Conservation (phyloP, 2,113 vertebrate genomes). For the Physeter macrocephalus region DNA sequence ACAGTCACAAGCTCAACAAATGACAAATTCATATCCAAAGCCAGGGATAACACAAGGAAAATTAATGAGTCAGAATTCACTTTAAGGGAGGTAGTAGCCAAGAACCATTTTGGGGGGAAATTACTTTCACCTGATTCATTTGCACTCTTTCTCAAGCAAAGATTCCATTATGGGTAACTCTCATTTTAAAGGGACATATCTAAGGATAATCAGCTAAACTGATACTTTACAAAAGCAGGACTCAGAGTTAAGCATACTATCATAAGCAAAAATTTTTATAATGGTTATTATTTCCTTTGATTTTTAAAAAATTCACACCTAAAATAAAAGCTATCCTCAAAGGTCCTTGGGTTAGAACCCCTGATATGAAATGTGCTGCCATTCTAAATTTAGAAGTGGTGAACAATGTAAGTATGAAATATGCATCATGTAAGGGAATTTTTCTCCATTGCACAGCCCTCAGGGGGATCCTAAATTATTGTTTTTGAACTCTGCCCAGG, state of each 20-base stretch:
- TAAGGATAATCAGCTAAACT: neutral
- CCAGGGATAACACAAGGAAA: neutral
- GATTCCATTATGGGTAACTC: neutral
- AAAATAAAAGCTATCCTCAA: neutral
- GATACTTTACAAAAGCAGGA: neutral
- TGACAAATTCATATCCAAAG: neutral
- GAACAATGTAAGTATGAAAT: neutral
- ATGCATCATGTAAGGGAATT: neutral
- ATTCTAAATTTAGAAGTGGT: neutral
- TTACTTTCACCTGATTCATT: neutral
- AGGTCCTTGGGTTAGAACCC: neutral
- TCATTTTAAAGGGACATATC: neutral
- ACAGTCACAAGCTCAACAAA: neutral
- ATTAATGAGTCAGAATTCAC: neutral
- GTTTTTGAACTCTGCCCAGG: neutral
- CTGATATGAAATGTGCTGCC: neutral
- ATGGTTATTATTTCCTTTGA: neutral
- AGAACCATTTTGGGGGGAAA: neutral
- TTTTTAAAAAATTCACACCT: neutral
- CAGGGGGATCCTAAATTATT: neutral
- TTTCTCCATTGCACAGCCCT: neutral
- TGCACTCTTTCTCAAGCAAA: neutral
- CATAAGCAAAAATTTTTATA: neutral
- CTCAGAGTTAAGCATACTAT: neutral
- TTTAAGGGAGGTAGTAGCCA: neutral